Evolutionary conservation across 2,113 vertebrate genomes (phyloP).

Genomic region (Oncorhynchus tshawytscha): DNA sequence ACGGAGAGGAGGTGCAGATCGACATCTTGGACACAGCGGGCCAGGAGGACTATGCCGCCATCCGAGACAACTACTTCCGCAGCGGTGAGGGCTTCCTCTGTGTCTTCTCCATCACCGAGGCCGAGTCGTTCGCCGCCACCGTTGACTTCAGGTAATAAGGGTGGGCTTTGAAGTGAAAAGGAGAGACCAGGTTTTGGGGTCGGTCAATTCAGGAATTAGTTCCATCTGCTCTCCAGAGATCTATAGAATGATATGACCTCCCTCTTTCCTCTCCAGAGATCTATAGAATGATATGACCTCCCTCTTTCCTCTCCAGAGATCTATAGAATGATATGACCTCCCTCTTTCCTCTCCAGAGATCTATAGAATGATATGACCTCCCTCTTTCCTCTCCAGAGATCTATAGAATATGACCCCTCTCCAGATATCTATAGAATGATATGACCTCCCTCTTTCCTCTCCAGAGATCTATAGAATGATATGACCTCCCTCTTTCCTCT

Average conservation of each 20-base stretch:
- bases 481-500: background rate
- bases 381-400: conserved; percentile 4
- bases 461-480: background rate
- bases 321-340: too few relatives aligned
- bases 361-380: too few relatives aligned
- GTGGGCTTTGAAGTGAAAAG: background rate
- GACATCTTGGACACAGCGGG: conserved; percentile 32
- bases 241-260: too few relatives aligned
- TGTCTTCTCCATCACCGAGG: conserved; percentile 46
- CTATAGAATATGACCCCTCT: background rate
- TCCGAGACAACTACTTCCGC: conserved; percentile 47
- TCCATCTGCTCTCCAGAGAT: too few relatives aligned
- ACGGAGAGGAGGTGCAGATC: conserved; percentile 48
- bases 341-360: conserved; percentile 1
- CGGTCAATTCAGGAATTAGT: too few relatives aligned
- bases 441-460: background rate
- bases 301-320: conserved; percentile 1
- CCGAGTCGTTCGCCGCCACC: conserved; percentile 44
- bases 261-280: too few relatives aligned
- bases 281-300: too few relatives aligned
- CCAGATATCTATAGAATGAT: background rate
- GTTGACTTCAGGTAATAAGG: conserved; percentile 39
- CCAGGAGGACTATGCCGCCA: too few relatives aligned
- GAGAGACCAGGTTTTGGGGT: background rate
- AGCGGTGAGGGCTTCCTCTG: conserved; percentile 47